Conservation (phyloP, 2,113 vertebrate species). For the Charadrius vociferus region DNA sequence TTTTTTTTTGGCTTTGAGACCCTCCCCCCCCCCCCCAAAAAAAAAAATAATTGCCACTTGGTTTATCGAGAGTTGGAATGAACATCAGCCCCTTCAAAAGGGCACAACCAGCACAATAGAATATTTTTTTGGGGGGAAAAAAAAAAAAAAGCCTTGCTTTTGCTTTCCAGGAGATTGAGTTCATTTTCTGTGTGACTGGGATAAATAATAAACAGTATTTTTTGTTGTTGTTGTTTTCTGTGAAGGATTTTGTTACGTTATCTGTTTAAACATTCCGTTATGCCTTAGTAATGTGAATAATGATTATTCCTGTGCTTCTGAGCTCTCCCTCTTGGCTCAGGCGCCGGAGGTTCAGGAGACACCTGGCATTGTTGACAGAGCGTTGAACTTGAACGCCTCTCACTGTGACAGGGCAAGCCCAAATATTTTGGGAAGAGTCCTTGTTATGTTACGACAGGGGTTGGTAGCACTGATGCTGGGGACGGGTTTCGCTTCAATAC, state of each 20-base stretch:
- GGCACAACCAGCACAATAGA: neutral
- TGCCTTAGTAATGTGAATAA: conserved; percentile 55
- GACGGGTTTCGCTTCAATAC: neutral
- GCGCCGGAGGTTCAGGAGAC: conserved; percentile 15
- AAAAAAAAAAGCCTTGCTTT: neutral
- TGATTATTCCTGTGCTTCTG: conserved; percentile 46
- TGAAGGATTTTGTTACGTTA: conserved; percentile 53
- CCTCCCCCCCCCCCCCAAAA: neutral
- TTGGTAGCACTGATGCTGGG: neutral
- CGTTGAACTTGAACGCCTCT: conserved; percentile 48
- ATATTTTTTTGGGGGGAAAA: neutral
- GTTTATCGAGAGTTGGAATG: neutral
- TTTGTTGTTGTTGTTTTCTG: neutral
- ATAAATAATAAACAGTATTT: conserved; percentile 39
- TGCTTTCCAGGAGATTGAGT: conserved; percentile 29
- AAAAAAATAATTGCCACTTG: neutral
- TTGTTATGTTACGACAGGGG: conserved; percentile 45
- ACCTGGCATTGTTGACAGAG: conserved; percentile 63
- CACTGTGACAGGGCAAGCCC: conserved; percentile 48
- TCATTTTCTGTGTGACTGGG: conserved; percentile 40
- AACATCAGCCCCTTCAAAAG: conserved; percentile 1
- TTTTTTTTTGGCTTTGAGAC: neutral
- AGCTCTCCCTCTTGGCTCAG: conserved; percentile 51
- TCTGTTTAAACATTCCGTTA: conserved; percentile 63
- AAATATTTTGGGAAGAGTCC: conserved; percentile 57